phyloP scores from a whole-genome alignment of 2,797 vertebrate species.

The Dipus sagitta region DNA sequence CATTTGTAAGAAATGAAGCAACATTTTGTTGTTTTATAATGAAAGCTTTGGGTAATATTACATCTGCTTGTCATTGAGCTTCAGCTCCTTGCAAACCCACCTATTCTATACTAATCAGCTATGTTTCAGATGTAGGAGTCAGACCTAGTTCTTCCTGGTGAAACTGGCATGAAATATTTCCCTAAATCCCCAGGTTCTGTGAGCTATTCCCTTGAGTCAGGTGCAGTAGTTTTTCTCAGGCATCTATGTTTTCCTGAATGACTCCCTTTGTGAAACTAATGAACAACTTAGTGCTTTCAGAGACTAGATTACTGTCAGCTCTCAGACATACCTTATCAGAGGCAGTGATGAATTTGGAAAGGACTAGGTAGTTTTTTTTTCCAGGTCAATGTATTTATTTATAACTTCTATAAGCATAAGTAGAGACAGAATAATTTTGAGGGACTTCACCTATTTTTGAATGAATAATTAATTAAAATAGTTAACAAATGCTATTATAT shows the following conservation, averaged over 20 bases:
- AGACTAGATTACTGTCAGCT: conserved; percentile 46
- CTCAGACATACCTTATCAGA: neutral
- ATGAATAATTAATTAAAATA: conserved; percentile 6
- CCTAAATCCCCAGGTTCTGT: neutral
- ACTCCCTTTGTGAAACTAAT: conserved; percentile 53
- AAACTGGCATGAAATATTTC: conserved; percentile 16
- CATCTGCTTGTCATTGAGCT: neutral
- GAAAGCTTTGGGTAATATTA: neutral
- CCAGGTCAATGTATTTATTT: neutral
- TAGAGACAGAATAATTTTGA: conserved; percentile 28
- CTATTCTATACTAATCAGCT: neutral
- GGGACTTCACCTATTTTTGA: neutral
- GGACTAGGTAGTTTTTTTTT: neutral
- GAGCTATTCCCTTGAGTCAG: conserved; percentile 18
- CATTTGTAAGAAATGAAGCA: neutral
- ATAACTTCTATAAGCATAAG: conserved; percentile 29
- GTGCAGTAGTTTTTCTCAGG: conserved; percentile 59
- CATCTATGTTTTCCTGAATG: conserved; percentile 56
- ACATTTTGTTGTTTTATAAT: conserved; percentile 31
- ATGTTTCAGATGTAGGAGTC: conserved; percentile 13
- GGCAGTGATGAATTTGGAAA: conserved; percentile 35
- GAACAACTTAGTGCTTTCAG: conserved; percentile 52
- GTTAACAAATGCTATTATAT: no score
- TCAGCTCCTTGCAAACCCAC: neutral
- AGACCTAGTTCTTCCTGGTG: neutral